A percentile compares a stretch with the other conserved stretches of the same genome.
phyloP scores from a whole-genome alignment of 1,140 invertebrate genomes.

The Campoletis sonorensis region DNA sequence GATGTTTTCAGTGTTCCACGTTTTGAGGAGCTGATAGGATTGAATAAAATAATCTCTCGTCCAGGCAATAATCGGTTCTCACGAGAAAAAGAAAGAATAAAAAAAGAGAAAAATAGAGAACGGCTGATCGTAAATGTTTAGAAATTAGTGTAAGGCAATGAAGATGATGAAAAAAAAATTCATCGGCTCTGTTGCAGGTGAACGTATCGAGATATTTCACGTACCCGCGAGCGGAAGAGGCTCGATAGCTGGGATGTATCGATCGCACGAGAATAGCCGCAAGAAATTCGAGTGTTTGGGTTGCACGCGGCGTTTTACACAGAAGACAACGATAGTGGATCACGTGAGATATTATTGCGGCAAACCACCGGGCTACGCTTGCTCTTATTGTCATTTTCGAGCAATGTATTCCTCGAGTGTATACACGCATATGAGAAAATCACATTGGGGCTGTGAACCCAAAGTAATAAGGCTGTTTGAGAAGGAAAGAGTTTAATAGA shows the following conservation, averaged over 20 bases:
- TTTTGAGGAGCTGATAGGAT: neutral
- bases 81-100: neutral
- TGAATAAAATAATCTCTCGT: too few species aligned
- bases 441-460: conserved; percentile 49
- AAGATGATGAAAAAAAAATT: neutral
- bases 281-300: conserved; percentile 65
- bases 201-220: conserved; percentile 35
- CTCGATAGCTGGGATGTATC: conserved; percentile 50
- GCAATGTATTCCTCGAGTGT: conserved; percentile 62
- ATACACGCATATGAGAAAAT: conserved; percentile 69
- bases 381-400: conserved; percentile 66
- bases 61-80: too few species aligned
- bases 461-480: conserved; percentile 28
- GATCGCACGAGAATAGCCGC: neutral
- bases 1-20: too few species aligned
- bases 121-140: neutral
- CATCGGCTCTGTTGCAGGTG: conserved; percentile 21
- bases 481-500: conserved; percentile 39
- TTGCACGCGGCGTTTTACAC: conserved; percentile 71
- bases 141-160: neutral
- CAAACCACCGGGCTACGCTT: conserved; percentile 66
- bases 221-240: conserved; percentile 61
- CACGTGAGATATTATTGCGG: conserved; percentile 68
- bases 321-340: conserved; percentile 65
- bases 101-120: neutral